Evolutionary conservation across 2,113 vertebrate genomes (phyloP).

Genomic region (Synodontis membranacea): DNA sequence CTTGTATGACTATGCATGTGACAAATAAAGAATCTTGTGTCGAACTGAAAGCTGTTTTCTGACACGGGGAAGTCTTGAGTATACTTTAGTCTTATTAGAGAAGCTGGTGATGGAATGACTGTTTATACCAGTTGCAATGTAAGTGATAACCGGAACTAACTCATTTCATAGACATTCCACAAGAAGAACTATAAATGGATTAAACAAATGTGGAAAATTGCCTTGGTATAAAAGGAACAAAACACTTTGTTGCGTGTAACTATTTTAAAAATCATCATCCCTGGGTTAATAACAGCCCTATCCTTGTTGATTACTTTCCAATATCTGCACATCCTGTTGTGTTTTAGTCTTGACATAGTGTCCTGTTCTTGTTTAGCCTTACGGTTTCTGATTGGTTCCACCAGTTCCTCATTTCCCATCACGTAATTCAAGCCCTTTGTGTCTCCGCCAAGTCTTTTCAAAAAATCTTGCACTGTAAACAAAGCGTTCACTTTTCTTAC

Average conservation of each 20-base stretch:
- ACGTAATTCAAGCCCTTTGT: neutral
- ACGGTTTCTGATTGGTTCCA: neutral
- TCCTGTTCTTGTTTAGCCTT: neutral
- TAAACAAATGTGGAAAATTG: neutral
- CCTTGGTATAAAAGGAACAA: neutral
- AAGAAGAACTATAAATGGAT: neutral
- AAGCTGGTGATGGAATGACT: neutral
- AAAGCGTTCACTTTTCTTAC: neutral
- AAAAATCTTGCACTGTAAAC: neutral
- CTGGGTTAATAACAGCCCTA: neutral
- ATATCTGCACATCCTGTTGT: neutral
- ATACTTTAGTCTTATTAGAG: neutral
- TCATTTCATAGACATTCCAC: neutral
- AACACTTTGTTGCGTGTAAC: neutral
- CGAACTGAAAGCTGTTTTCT: neutral
- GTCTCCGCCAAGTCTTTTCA: neutral
- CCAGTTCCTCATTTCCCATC: neutral
- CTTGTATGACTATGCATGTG: too few species aligned
- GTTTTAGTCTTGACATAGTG: neutral
- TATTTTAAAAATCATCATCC: neutral
- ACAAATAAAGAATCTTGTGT: too few species aligned
- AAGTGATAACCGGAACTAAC: neutral
- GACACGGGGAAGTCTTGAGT: neutral
- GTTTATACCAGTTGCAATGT: neutral
- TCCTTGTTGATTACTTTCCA: neutral